A percentile compares a stretch with the other conserved stretches of the same genome.
Conservation (phyloP, 2,113 vertebrate genomes). For the Gasterosteus aculeatus region DNA sequence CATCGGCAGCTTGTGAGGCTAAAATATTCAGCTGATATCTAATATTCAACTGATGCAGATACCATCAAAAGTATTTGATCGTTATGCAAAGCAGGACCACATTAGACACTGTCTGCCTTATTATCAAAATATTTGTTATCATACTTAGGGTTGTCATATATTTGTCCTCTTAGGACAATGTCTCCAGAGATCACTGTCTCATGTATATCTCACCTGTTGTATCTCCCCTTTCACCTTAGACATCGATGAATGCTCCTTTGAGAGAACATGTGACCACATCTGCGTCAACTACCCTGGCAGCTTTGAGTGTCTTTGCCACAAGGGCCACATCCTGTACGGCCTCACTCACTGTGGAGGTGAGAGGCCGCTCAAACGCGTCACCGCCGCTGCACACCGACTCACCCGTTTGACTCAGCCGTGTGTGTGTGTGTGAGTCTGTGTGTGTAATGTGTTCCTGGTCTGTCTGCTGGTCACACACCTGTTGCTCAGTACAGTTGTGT, state of each 20-base stretch:
- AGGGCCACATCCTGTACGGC: conserved; percentile 92
- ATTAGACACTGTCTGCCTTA: neutral
- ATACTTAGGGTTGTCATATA: neutral
- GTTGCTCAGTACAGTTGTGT: neutral
- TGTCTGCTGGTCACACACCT: neutral
- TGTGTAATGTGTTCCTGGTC: neutral
- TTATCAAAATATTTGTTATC: neutral
- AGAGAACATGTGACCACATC: conserved; percentile 93
- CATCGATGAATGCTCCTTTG: conserved; percentile 96
- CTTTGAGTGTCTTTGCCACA: conserved; percentile 92
- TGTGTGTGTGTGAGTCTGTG: conserved; percentile 12
- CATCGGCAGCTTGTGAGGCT: neutral
- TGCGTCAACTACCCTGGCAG: conserved; percentile 96
- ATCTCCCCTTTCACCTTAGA: conserved; percentile 77
- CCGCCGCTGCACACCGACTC: neutral
- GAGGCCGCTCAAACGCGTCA: conserved; percentile 34
- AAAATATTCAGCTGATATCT: neutral
- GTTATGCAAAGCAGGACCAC: neutral
- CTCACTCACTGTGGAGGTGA: conserved; percentile 96
- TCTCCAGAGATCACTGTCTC: neutral
- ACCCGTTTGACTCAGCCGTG: neutral
- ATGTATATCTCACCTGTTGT: neutral
- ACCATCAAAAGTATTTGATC: neutral
- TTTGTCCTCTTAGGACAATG: neutral
- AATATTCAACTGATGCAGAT: neutral